phyloP scores from a whole-genome alignment of 2,797 vertebrate genomes.

The Clamator glandarius region DNA sequence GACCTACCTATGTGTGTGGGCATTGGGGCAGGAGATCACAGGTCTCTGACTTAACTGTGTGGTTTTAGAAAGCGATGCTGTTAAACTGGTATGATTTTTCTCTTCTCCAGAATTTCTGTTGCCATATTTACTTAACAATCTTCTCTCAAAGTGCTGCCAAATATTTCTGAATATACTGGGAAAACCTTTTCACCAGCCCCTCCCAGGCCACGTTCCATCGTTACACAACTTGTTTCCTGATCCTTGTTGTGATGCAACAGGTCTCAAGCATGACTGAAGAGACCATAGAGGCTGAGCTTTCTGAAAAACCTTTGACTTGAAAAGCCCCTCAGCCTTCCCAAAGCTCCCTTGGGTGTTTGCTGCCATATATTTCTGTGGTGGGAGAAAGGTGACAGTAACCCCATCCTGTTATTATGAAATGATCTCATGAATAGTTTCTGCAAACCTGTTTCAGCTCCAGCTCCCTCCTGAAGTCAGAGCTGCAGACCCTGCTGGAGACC shows the following conservation, averaged over 20 bases:
- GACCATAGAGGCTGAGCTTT: neutral
- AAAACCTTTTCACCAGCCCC: neutral
- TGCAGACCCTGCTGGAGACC: neutral
- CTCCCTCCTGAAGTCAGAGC: neutral
- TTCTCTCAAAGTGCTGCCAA: neutral
- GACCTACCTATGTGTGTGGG: too few relatives aligned
- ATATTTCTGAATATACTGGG: neutral
- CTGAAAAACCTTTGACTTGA: neutral
- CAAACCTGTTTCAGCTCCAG: rapidly evolving
- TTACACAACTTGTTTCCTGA: neutral
- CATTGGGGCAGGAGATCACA: neutral
- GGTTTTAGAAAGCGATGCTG: neutral
- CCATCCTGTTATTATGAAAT: rapidly evolving
- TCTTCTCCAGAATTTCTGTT: neutral
- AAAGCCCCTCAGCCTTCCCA: neutral
- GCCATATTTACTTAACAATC: neutral
- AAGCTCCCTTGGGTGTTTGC: neutral
- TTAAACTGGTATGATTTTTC: neutral
- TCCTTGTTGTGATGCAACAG: neutral
- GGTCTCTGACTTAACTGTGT: neutral
- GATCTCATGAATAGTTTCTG: neutral
- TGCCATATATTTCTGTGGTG: neutral
- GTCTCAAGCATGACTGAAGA: rapidly evolving
- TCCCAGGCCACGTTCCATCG: neutral
- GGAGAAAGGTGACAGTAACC: neutral